Conservation (phyloP, 2,797 vertebrate species). For the Urosaurus nigricauda region DNA sequence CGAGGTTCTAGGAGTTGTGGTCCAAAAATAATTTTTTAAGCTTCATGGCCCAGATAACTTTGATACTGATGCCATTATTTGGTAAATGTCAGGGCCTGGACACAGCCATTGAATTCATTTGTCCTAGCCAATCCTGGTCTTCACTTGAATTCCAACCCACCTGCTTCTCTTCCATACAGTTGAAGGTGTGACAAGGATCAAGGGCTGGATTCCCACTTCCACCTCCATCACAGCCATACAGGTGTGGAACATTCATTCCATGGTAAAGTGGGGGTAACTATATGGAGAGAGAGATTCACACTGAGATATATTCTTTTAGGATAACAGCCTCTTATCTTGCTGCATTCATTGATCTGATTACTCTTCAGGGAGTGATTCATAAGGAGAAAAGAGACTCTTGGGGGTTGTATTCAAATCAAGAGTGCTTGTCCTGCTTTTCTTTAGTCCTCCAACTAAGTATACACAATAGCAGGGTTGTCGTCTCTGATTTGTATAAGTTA, state of each 20-base stretch:
- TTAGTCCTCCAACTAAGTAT: background rate
- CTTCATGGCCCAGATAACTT: background rate
- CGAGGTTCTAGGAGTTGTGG: too few species aligned
- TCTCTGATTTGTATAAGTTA: background rate
- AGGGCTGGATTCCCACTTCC: background rate
- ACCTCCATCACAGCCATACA: background rate
- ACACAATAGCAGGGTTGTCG: background rate
- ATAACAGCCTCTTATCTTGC: conserved; percentile 7
- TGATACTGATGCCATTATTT: background rate
- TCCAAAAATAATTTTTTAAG: too few species aligned
- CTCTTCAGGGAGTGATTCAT: conserved; percentile 1
- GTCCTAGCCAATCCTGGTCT: background rate
- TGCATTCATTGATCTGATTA: background rate
- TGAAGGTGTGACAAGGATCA: background rate
- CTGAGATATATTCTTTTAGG: background rate
- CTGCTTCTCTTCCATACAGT: background rate
- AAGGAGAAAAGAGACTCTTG: background rate
- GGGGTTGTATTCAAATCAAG: background rate
- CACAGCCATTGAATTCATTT: background rate
- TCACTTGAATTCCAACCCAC: background rate
- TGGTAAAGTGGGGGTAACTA: background rate
- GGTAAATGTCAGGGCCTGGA: background rate
- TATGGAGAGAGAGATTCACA: background rate
- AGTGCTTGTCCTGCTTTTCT: background rate
- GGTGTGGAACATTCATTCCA: background rate